Percentiles rank a stretch among this genome's conserved stretches.
phyloP scores from a whole-genome alignment of 2,797 vertebrate genomes.

The Parauchenoglanis ngamensis region DNA sequence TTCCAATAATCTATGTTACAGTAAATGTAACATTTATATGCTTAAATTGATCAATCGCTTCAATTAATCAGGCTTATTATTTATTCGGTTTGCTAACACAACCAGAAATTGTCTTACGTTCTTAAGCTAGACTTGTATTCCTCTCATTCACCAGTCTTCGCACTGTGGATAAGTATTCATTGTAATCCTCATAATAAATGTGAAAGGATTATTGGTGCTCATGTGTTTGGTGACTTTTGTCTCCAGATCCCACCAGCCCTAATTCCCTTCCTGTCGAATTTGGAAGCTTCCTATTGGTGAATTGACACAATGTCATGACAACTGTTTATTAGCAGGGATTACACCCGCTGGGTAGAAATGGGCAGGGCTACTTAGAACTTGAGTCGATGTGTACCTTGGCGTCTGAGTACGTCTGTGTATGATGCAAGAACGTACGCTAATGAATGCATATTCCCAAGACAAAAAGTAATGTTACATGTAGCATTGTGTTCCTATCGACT shows the following conservation, averaged over 20 bases:
- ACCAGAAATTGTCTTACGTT: not conserved
- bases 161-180: not conserved
- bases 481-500: not conserved
- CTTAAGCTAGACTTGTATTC: not conserved
- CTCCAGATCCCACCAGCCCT: slow-evolving; percentile 9
- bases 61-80: not conserved
- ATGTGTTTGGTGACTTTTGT: not conserved
- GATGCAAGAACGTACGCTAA: not conserved
- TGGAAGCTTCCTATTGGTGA: not conserved
- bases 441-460: not conserved
- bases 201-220: not conserved
- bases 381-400: not conserved
- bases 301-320: not conserved
- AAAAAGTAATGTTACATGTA: not conserved
- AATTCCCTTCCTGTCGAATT: not conserved
- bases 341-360: not conserved
- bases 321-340: not conserved
- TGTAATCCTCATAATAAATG: not conserved
- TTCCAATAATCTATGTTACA: not conserved
- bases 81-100: not conserved
- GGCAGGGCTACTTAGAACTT: not conserved
- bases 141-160: not conserved
- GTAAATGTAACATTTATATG: not conserved
- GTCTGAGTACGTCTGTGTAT: not conserved
- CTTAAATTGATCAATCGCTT: not conserved